A percentile compares a stretch with the other conserved stretches of the same genome.
Conservation (phyloP, 2,888 invertebrate species). For the Spialia ferax region DNA sequence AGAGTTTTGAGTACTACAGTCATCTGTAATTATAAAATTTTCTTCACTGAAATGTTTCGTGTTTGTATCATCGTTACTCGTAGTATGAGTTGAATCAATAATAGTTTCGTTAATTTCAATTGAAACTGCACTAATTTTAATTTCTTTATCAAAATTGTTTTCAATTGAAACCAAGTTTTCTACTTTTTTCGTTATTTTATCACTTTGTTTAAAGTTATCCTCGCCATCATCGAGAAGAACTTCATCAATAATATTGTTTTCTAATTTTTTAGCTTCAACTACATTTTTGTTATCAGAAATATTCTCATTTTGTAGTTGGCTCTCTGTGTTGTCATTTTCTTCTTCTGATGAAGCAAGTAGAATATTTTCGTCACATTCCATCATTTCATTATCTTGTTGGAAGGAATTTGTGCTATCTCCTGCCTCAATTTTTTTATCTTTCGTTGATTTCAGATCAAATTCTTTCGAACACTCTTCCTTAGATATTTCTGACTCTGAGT, state of each 20-base stretch:
- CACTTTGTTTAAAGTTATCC: not conserved
- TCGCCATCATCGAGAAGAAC: conserved; percentile 19
- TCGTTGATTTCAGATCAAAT: not conserved
- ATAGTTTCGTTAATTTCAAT: not conserved
- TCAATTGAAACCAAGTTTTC: not conserved
- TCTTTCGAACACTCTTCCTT: conserved; percentile 42
- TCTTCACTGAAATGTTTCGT: not conserved
- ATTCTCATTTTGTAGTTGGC: not conserved
- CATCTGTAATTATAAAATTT: not conserved
- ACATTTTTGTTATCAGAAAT: not conserved
- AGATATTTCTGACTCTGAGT: conserved; percentile 67
- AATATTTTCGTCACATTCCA: conserved; percentile 55
- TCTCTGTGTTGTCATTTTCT: conserved; percentile 47
- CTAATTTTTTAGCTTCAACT: not conserved
- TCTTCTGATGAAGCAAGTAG: conserved; percentile 68
- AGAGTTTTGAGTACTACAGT: not conserved
- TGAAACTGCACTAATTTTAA: not conserved
- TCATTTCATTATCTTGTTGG: conserved; percentile 13
- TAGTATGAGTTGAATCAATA: not conserved
- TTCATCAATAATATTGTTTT: conserved; percentile 46
- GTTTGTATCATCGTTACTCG: not conserved
- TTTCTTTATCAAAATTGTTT: not conserved
- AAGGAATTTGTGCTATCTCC: conserved; percentile 27
- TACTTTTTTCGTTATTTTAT: not conserved
- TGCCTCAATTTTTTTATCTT: conserved; percentile 36